Evolutionary conservation across 1,140 invertebrate species (phyloP), one percentile per base, ranked within the genome.

Genomic region (Berghia stephanieae): DNA sequence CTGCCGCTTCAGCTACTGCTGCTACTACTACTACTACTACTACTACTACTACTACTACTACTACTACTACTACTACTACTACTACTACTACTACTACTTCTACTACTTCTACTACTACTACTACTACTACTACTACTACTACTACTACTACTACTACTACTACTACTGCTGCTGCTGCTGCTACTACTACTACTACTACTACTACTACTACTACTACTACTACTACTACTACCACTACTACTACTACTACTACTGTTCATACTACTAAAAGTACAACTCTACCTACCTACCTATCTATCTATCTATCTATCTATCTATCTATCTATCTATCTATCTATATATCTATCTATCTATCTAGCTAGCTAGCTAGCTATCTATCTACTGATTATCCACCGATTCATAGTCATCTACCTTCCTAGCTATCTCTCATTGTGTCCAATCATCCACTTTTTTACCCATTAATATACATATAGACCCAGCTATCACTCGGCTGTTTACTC

Each of bases 91-190:
- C 46, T 52, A 52, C 46, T 52, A 66, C 21, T n/a, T 13, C 40
- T 21, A 36, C 21, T 66, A 66, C 31, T 72, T 3, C 27, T 44
- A 13, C 38, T 46, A 72, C 57, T 63, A 63, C 57, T 63, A 63
- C 57, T 2, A n/a, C 57, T 63, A 2, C 57, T 60, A 60, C 57
- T 60, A 60, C 57, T 60, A 60, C 57, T n/a, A n/a, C 57, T 60
- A n/a, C 57, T 60, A n/a, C 57, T 60, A 60, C 34, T 60, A 60
- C 57, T 60, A 60, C 57, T 60, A 60, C 57, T 60, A n/a, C 57
- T 60, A 60, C 57, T 60, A n/a, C 5, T 60, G 57, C 57, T 60
- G 57, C 57, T 49, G 46, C 46, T 49, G 46, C 46, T 49, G 46
- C 46, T 49, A n/a, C 46, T 49, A n/a, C 46, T 49, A n/a, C 46